Percentiles rank a stretch among this genome's conserved stretches.
phyloP scores from a whole-genome alignment of 2,113 vertebrate genomes.

The Cepphus grylle region DNA sequence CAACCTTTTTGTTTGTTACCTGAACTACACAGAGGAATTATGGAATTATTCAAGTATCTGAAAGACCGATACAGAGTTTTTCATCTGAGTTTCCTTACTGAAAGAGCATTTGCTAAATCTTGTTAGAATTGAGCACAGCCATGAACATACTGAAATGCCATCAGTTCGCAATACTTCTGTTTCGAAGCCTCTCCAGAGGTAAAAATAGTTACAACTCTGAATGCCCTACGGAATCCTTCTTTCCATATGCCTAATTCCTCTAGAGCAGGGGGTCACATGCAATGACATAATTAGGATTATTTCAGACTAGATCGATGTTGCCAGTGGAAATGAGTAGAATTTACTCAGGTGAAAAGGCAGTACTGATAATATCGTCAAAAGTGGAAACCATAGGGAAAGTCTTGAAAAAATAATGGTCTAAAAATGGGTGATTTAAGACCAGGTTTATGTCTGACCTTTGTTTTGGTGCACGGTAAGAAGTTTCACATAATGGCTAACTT shows the following conservation, averaged over 20 bases:
- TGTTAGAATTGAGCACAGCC: not conserved
- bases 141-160: not conserved
- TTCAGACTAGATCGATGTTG: not conserved
- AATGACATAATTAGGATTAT: not conserved
- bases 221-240: not conserved
- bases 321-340: not conserved
- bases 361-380: not conserved
- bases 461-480: not conserved
- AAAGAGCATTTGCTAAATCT: not conserved
- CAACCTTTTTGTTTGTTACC: conserved; percentile 9
- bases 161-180: not conserved
- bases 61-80: not conserved
- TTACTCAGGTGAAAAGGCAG: not conserved
- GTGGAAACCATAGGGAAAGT: not conserved
- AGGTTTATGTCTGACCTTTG: not conserved
- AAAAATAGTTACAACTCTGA: not conserved
- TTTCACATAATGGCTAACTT: not conserved
- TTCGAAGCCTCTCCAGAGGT: not conserved
- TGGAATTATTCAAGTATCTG: not conserved
- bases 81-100: not conserved
- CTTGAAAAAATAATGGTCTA: not conserved
- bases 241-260: not conserved
- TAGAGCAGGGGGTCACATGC: not conserved
- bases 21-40: conserved; percentile 17
- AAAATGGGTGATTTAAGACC: not conserved